These are phyloP conservation scores for Drosophila dives DNA, from an alignment of 2,888 invertebrate species.

Conservation along the genomic window DNA sequence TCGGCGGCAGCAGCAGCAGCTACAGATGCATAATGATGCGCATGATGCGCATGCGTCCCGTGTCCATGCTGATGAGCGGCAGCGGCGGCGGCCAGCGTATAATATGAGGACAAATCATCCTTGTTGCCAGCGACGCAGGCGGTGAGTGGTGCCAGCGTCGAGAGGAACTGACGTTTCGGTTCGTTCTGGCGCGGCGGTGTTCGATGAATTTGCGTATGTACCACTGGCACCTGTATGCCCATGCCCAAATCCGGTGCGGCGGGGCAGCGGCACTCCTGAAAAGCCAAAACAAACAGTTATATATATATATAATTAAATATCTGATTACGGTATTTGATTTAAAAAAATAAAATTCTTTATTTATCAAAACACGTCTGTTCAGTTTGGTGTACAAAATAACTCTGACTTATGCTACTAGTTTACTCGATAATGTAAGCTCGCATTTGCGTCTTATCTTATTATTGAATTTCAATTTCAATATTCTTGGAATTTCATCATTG, in stretches of 20 bases:
- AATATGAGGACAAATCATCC: conserved; percentile 87
- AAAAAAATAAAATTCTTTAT: no score
- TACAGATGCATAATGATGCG: conserved; percentile 61
- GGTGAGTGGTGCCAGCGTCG: conserved; percentile 91
- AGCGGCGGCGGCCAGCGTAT: conserved; percentile 86
- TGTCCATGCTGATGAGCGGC: conserved; percentile 85
- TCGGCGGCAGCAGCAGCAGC: conserved; percentile 86
- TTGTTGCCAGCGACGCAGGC: conserved; percentile 90
- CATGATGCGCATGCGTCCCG: conserved; percentile 51
- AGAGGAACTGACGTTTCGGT: conserved; percentile 91
- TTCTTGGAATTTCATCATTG: no score
- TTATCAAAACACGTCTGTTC: no score
- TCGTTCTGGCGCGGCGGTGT: conserved; percentile 86
- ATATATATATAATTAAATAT: no score
- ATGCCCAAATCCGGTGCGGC: conserved; percentile 87
- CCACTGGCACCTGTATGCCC: conserved; percentile 85
- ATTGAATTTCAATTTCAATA: no score
- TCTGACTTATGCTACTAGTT: no score
- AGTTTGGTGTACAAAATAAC: no score
- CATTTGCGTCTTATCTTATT: no score
- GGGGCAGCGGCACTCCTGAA: conserved; percentile 84
- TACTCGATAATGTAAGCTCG: no score
- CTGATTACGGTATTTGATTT: no score
- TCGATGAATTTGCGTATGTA: conserved; percentile 84
- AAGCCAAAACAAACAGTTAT: no score